phyloP scores from a whole-genome alignment of 2,113 vertebrate species.

The Siniperca knerii region DNA sequence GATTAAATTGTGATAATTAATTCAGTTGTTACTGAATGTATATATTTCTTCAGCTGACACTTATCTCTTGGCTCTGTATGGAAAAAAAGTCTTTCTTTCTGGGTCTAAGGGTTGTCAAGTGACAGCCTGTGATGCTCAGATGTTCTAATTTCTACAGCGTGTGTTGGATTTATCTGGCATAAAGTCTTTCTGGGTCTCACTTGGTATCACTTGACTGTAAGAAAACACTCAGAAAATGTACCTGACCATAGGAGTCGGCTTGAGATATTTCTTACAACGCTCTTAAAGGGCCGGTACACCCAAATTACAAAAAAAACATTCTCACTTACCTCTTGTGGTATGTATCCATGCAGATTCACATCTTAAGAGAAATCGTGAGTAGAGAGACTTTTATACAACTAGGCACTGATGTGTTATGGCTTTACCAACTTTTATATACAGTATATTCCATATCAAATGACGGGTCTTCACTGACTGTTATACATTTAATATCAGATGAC shows the following conservation, averaged over 20 bases:
- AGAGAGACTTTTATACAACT: neutral
- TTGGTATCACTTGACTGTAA: neutral
- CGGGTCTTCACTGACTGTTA: conserved; percentile 31
- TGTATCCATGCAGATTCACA: neutral
- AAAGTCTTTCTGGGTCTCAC: neutral
- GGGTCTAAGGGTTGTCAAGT: neutral
- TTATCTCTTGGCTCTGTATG: neutral
- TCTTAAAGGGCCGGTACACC: neutral
- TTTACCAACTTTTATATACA: neutral
- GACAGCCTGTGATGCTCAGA: neutral
- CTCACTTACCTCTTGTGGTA: neutral
- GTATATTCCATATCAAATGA: conserved; percentile 30
- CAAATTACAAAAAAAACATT: neutral
- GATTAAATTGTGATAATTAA: neutral
- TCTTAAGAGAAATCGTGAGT: neutral
- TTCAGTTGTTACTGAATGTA: neutral
- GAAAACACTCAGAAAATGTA: neutral
- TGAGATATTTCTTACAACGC: neutral
- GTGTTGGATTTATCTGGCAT: neutral
- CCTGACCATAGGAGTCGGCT: too few relatives aligned
- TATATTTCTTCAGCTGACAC: neutral
- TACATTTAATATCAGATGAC: conserved; percentile 65
- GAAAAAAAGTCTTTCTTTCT: neutral
- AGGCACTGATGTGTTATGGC: neutral
- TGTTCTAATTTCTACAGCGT: neutral